phyloP scores from a whole-genome alignment of 1,140 invertebrate genomes.

The Aphaenogaster floridana region DNA sequence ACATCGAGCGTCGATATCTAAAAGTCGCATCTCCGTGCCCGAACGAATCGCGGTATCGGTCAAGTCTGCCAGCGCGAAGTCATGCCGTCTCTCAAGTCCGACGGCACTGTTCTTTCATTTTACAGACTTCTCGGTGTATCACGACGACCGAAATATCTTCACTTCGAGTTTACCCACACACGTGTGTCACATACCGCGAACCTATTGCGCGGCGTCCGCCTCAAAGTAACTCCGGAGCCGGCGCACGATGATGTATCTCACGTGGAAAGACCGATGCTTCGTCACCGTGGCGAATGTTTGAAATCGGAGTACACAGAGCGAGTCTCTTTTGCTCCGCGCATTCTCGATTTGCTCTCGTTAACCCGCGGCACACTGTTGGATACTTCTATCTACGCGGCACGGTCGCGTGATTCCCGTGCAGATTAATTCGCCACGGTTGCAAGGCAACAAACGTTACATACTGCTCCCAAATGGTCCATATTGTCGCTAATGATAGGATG shows the following conservation, averaged over 20 bases:
- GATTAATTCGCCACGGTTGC: conserved; percentile 36
- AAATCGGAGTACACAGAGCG: conserved; percentile 35
- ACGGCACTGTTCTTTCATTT: conserved; percentile 64
- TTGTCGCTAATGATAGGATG: neutral
- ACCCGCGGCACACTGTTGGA: neutral
- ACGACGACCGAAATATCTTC: conserved; percentile 77
- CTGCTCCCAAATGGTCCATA: neutral
- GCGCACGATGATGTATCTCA: conserved; percentile 28
- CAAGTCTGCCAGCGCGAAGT: conserved; percentile 54
- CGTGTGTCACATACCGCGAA: neutral
- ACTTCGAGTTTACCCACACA: conserved; percentile 48
- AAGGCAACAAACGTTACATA: neutral
- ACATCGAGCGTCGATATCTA: neutral
- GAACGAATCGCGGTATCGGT: neutral
- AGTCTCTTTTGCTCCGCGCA: neutral
- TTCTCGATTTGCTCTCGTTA: conserved; percentile 29
- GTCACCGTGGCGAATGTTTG: conserved; percentile 51
- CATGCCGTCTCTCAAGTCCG: conserved; percentile 69
- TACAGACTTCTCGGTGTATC: conserved; percentile 60
- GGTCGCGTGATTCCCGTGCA: neutral
- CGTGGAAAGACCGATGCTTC: conserved; percentile 49
- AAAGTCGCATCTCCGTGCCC: neutral
- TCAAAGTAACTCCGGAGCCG: conserved; percentile 53
- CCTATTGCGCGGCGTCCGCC: conserved; percentile 2
- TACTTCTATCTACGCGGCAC: conserved; percentile 1